Conservation (phyloP, 2,888 invertebrate species). For the Eilema caniola region DNA sequence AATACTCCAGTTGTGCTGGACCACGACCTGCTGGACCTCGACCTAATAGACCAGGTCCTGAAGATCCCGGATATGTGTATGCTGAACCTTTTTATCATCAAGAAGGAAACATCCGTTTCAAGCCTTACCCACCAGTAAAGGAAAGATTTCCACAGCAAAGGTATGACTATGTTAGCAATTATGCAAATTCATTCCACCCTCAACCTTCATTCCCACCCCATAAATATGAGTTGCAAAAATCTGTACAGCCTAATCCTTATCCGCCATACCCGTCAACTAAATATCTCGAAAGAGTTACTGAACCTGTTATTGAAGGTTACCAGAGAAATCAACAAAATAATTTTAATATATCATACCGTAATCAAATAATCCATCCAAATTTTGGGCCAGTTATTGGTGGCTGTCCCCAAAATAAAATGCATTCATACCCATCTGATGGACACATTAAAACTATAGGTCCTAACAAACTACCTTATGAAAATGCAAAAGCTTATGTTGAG, state of each 20-base stretch:
- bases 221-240: constrained; percentile 77
- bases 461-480: constrained; percentile 75
- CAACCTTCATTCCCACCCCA: constrained; percentile 68
- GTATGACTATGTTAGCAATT: constrained; percentile 82
- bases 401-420: constrained; percentile 72
- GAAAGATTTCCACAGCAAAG: constrained; percentile 77
- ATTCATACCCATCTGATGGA: constrained; percentile 68
- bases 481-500: constrained; percentile 72
- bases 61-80: constrained; percentile 72
- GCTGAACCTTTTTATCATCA: constrained; percentile 70
- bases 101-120: constrained; percentile 75
- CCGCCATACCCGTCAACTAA: constrained; percentile 73
- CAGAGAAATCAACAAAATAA: constrained; percentile 73
- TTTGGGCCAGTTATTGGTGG: constrained; percentile 72
- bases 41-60: constrained; percentile 67
- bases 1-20: constrained; percentile 72
- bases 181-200: constrained; percentile 74
- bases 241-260: constrained; percentile 70
- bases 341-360: constrained; percentile 70
- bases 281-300: constrained; percentile 75
- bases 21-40: constrained; percentile 69
- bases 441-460: constrained; percentile 62
- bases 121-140: constrained; percentile 78
- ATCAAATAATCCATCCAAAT: constrained; percentile 72
- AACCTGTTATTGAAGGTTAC: constrained; percentile 73